Conservation (phyloP, 2,797 vertebrate genomes). For the Muscicapa comitata region DNA sequence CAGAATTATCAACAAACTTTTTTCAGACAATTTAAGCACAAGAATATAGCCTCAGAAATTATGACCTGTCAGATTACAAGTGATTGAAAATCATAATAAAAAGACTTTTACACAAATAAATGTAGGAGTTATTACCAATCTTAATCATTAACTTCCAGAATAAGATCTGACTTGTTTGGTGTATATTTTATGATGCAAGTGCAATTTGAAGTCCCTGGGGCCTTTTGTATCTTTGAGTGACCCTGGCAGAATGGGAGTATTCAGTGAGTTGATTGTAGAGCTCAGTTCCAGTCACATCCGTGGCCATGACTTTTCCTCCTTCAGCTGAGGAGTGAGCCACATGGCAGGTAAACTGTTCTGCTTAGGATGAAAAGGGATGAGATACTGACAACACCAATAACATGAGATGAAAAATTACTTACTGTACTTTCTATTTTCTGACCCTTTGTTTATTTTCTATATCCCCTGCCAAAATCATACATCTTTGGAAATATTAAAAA, state of each 20-base stretch:
- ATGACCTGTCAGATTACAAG: neutral
- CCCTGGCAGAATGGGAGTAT: neutral
- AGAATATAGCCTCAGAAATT: neutral
- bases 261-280: rapidly evolving
- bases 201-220: neutral
- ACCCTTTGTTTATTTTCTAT: neutral
- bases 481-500: neutral
- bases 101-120: neutral
- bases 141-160: neutral
- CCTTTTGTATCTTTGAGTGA: neutral
- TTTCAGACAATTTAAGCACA: neutral
- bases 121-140: neutral
- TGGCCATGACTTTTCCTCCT: neutral
- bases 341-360: neutral
- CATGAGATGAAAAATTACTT: neutral
- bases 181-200: neutral
- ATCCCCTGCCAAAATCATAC: neutral
- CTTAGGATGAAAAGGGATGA: neutral
- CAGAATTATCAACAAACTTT: neutral
- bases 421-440: neutral
- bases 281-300: neutral
- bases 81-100: neutral
- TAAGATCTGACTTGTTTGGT: neutral
- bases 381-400: neutral
- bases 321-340: neutral